Evolutionary conservation across 2,888 invertebrate genomes (phyloP).

Genomic region (Dicyrtoma fusca): DNA sequence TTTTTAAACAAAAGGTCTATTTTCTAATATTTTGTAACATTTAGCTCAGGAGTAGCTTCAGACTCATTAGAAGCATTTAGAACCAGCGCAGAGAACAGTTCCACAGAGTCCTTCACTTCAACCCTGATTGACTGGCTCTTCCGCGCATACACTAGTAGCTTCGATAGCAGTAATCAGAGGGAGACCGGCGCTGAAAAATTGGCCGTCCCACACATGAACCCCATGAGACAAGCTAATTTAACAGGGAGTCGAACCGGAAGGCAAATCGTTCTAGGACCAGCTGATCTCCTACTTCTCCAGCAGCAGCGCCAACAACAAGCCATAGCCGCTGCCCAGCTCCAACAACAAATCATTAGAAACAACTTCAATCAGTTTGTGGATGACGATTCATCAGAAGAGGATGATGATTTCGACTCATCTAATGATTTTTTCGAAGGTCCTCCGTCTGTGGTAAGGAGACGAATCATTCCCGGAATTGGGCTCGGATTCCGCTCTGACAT

Average conservation of each 20-base stretch:
- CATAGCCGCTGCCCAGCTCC: constrained; percentile 20
- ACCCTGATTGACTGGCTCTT: neutral
- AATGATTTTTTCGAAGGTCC: constrained; percentile 13
- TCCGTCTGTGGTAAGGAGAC: neutral
- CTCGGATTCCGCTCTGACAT: constrained; percentile 4
- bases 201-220: too few species aligned
- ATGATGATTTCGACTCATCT: constrained; percentile 28
- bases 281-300: constrained; percentile 16
- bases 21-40: neutral
- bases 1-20: too few species aligned
- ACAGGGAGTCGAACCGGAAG: neutral
- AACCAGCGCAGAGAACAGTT: too few species aligned
- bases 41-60: too few species aligned
- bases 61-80: too few species aligned
- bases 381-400: constrained; percentile 29
- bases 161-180: too few species aligned
- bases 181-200: too few species aligned
- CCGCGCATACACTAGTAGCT: too few species aligned
- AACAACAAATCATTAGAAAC: constrained; percentile 18
- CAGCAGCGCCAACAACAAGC: constrained; percentile 32
- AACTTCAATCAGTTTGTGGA: neutral
- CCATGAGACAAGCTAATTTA: too few species aligned
- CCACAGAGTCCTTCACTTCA: neutral
- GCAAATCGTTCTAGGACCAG: constrained; percentile 6
- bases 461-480: neutral